Base-by-base conservation (phyloP, 2,113 vertebrate species). In the Andinoacara biseriatus region DNA sequence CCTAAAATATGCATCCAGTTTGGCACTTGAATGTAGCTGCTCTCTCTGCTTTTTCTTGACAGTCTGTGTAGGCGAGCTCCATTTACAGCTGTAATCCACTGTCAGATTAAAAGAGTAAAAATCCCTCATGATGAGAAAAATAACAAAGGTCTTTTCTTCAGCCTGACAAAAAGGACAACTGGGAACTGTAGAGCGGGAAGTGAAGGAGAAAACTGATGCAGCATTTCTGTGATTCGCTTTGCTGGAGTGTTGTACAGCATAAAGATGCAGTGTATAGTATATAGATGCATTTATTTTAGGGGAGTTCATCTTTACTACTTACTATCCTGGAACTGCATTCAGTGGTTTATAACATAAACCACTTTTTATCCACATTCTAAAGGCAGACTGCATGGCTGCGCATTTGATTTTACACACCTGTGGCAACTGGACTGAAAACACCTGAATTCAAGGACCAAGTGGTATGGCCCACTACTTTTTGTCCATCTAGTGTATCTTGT, bases 61-160 rank as follows among this genome's bases (percentile, higher is more conserved):
- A 74, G 26, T 26, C 20, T 57, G 74, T 77, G 29, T 26, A 54
- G 31, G 43, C 5, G 0, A 61, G 29, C 57, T 83, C 33, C n/a
- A 74, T 81, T 57, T 67, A 65, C 79, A 60, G 26, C 20, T 57
- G 46, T 57, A 40, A 87, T 88, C 60, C 40, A 57, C 3, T 79
- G 62, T 63, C 80, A 82, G 15, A 26, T 65, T 67, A 35, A 81
- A 80, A 61, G 14, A 59, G 13, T 14, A 62, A 77, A 72, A 76
- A 60, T 82, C 57, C 75, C 58, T 83, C 22, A 72, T 35, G 58
- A 31, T 76, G 31, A 61, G 26, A 74, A 83, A 52, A 74, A 76
- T 33, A 74, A 69, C 61, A 31, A 15, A 60, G 29, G 15, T 78
- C 46, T 65, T 76, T 83, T 81, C 38, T 61, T 80, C 1, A 31